phyloP scores from a whole-genome alignment of 1,140 invertebrate genomes.

The Drosophila neocordata region DNA sequence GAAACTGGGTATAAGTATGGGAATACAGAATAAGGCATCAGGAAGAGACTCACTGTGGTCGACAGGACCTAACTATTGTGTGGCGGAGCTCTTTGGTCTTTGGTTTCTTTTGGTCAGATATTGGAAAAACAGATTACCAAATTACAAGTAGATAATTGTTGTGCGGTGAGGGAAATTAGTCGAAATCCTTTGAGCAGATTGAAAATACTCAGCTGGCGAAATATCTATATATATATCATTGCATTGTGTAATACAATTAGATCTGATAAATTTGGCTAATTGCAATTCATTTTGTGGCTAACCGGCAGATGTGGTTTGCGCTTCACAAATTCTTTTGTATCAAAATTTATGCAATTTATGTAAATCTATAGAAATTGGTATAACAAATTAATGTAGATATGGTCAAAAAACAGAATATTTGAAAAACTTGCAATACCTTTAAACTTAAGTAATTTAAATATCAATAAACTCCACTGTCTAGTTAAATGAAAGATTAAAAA shows the following conservation, averaged over 20 bases:
- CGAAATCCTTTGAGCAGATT: conserved; percentile 5
- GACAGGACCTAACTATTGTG: not conserved
- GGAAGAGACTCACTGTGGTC: conserved; percentile 32
- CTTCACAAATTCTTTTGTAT: not conserved
- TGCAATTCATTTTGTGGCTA: not conserved
- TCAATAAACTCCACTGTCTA: too few relatives aligned
- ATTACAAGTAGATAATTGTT: conserved; percentile 8
- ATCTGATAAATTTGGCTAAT: not conserved
- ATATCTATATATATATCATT: not conserved
- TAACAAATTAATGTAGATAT: too few relatives aligned
- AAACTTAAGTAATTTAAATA: too few relatives aligned
- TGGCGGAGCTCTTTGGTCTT: conserved; percentile 9
- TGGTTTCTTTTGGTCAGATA: not conserved
- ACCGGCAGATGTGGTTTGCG: not conserved
- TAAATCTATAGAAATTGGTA: too few relatives aligned
- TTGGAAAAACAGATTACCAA: not conserved
- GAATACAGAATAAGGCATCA: not conserved
- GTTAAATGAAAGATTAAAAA: too few relatives aligned
- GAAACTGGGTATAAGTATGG: conserved; percentile 9
- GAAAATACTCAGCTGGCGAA: not conserved
- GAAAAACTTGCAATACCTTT: too few relatives aligned
- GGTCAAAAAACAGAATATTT: too few relatives aligned
- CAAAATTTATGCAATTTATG: conserved; percentile 2
- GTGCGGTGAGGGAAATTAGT: conserved; percentile 1
- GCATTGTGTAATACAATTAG: conserved; percentile 1